Evolutionary conservation across 2,888 invertebrate genomes (phyloP), one percentile per base, ranked within the genome.

Genomic region (Balanococcus diminutus): DNA sequence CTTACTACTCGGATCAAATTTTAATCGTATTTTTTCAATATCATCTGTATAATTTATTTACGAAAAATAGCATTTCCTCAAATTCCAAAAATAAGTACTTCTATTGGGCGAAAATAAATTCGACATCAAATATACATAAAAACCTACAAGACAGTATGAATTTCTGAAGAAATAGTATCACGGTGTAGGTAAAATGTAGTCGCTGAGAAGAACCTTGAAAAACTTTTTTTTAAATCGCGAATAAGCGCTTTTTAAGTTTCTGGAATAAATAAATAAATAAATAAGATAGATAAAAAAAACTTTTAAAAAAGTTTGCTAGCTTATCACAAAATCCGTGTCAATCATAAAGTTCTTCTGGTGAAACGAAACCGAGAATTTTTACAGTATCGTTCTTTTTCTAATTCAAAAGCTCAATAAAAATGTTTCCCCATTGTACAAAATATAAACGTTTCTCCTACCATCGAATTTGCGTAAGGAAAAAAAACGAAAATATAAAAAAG

Each of bases 301-400:
- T 56, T 56, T 22, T 56, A 56, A 56, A 56, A 56, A 56, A 56
- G 56, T 56, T 56, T 22, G 56, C 56, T 22, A 56, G 56, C 56
- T 56, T 56, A 56, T 56, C 56, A 22, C 56, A 56, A 56, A 56
- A 56, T 56, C 56, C 22, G 56, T 56, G 56, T 56, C 56, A 56
- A 56, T 56, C 56, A 56, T 56, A 56, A 56, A 56, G 56, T 56
- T 56, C 56, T 56, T 56, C 3, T 56, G 56, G 22, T 56, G 56
- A 56, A 22, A 22, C 56, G 56, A 56, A 56, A 56, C 5, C 56
- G 56, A 56, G n/a, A 56, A 56, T 56, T 56, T n/a, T 56, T 14
- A 56, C 19, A 56, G 56, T 56, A 56, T 56, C 46, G 46, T 46
- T 56, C 22, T 8, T 56, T 22, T 22, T 56, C 22, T 56, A 56